phyloP scores from a whole-genome alignment of 2,113 vertebrate genomes.

The Chascanopsetta lugubris region DNA sequence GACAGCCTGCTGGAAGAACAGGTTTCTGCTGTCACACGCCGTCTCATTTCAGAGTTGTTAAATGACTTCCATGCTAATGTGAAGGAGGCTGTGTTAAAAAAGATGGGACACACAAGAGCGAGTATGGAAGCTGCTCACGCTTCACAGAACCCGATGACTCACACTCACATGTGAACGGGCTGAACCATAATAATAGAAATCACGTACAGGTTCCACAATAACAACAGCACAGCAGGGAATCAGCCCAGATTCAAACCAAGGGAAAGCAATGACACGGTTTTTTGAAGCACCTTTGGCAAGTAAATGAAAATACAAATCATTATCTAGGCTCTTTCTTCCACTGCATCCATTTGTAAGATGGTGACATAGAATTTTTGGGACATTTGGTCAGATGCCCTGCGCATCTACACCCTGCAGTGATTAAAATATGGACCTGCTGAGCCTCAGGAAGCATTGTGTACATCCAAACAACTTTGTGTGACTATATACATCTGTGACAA shows the following conservation, averaged over 20 bases:
- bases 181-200: conserved; percentile 51
- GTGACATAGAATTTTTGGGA: background rate
- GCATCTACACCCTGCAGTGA: background rate
- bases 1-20: conserved; percentile 39
- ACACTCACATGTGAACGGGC: conserved; percentile 52
- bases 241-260: background rate
- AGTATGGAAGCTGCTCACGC: conserved; percentile 33
- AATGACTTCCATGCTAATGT: conserved; percentile 26
- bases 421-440: background rate
- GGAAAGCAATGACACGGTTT: no score
- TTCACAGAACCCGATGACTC: conserved; percentile 59
- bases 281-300: background rate
- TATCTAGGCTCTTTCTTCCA: background rate
- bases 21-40: conserved; percentile 47
- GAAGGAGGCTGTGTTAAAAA: conserved; percentile 31
- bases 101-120: conserved; percentile 27
- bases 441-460: background rate
- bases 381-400: background rate
- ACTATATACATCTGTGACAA: no score
- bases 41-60: conserved; percentile 31
- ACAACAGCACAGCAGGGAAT: background rate
- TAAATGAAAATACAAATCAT: background rate
- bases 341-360: background rate
- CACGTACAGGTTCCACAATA: conserved; percentile 4
- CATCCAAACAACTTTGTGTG: no score